A percentile compares a stretch with the other conserved stretches of the same genome.
Evolutionary conservation across 2,797 vertebrate species (phyloP).

Genomic region (Takifugu rubripes): DNA sequence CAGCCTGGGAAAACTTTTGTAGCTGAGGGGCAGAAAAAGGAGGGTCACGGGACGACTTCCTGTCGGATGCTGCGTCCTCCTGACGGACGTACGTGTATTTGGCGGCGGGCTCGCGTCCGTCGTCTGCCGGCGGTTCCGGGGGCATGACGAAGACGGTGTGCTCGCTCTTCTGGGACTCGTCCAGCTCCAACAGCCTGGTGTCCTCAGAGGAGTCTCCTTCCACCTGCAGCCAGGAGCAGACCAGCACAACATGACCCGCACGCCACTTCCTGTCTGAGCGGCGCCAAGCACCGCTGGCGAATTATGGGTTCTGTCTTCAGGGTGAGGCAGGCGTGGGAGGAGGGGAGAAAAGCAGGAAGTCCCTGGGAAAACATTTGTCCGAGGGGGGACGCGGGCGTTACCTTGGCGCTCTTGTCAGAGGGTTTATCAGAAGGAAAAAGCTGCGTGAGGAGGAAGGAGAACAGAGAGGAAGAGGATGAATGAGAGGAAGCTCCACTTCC

Average conservation of each 20-base stretch:
- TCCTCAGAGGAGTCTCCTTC: constrained; percentile 89
- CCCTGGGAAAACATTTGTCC: background rate
- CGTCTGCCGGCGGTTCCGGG: constrained; percentile 82
- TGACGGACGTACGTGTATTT: constrained; percentile 80
- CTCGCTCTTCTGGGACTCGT: constrained; percentile 96
- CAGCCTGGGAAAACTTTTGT: constrained; percentile 88
- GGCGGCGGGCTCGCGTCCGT: constrained; percentile 70
- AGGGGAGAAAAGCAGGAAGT: constrained; percentile 42
- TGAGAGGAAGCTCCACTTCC: too few relatives aligned
- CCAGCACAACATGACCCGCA: background rate
- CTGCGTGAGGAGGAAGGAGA: constrained; percentile 4
- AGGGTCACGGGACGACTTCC: background rate
- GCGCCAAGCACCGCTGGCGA: background rate
- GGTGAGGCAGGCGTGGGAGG: constrained; percentile 10
- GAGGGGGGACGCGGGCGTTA: constrained; percentile 56
- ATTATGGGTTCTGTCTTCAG: constrained; percentile 6
- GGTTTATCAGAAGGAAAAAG: constrained; percentile 81
- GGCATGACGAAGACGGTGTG: constrained; percentile 97
- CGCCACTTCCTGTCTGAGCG: constrained; percentile 4
- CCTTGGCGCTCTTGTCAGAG: constrained; percentile 92
- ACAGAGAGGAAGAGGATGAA: too few relatives aligned
- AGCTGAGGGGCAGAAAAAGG: constrained; percentile 67
- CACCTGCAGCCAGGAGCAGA: constrained; percentile 70
- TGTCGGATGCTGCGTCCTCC: background rate
- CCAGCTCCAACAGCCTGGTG: constrained; percentile 87